phyloP scores from a whole-genome alignment of 2,888 invertebrate species.

The Lepidocyrtinus sp. region DNA sequence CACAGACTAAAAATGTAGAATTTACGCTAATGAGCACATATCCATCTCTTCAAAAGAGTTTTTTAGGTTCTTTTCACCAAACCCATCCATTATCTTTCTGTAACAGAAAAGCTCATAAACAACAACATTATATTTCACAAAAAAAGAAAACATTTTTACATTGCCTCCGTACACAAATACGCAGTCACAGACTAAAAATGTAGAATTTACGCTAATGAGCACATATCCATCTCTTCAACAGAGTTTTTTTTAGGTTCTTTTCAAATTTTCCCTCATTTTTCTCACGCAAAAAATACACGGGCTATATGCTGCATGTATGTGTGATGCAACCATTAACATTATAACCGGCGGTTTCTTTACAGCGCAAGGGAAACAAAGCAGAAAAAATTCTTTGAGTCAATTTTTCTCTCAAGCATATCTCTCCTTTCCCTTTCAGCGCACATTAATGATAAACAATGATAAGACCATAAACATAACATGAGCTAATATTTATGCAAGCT shows the following conservation, averaged over 20 bases:
- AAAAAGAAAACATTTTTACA: neutral
- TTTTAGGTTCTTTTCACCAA: neutral
- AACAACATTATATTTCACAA: neutral
- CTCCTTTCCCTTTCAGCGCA: slow-evolving; percentile 6
- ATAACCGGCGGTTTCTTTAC: neutral
- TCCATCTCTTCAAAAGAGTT: slow-evolving; percentile 44
- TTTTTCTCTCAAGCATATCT: neutral
- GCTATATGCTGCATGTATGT: neutral
- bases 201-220: slow-evolving; percentile 45
- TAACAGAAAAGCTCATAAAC: neutral
- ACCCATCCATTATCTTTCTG: slow-evolving; percentile 15
- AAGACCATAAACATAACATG: neutral
- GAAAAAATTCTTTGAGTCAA: slow-evolving; percentile 8
- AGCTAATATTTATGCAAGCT: slow-evolving; percentile 1
- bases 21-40: slow-evolving; percentile 46
- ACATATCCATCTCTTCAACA: slow-evolving; percentile 40
- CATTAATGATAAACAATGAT: slow-evolving; percentile 9
- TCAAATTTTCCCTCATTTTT: neutral
- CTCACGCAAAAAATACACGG: no score
- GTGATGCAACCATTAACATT: no score
- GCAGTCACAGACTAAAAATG: neutral
- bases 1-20: slow-evolving; percentile 8
- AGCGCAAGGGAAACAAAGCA: neutral
- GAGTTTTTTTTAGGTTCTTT: slow-evolving; percentile 14
- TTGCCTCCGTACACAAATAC: no score